Evolutionary conservation across 2,797 vertebrate genomes (phyloP).

Genomic region (Carduelis carduelis): DNA sequence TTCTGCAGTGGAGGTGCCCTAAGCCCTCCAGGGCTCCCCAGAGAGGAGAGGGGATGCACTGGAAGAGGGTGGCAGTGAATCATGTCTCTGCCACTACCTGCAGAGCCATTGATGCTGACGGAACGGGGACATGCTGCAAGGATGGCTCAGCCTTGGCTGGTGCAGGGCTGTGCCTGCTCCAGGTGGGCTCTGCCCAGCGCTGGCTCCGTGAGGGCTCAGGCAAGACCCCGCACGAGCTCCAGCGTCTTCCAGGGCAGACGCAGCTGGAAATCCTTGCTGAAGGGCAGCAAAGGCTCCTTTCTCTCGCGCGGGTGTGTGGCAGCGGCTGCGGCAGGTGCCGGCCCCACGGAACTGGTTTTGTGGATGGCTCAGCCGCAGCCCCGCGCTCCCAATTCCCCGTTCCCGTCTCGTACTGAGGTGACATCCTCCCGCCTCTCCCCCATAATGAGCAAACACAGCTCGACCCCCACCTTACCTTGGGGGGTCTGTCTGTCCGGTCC

Average conservation of each 20-base stretch:
- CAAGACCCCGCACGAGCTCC: neutral
- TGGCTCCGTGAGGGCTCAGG: neutral
- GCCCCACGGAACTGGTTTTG: neutral
- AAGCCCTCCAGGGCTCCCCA: neutral
- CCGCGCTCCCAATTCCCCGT: neutral
- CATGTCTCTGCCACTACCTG: neutral
- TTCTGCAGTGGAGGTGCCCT: neutral
- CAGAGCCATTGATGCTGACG: neutral
- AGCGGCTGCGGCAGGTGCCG: neutral
- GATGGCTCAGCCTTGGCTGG: neutral
- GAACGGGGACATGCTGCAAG: neutral
- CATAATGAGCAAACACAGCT: accelerated
- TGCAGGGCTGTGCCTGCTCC: neutral
- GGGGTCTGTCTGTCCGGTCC: neutral
- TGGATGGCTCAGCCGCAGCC: neutral
- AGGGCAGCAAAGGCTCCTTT: neutral
- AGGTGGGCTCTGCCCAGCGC: neutral
- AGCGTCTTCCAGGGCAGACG: neutral
- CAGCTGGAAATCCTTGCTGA: neutral
- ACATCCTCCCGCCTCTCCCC: neutral
- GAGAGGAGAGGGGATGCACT: neutral
- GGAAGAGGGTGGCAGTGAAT: neutral
- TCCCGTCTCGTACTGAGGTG: neutral
- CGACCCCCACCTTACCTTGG: slow-evolving; percentile 56
- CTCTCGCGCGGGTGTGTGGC: accelerated